Conservation (phyloP, 2,888 invertebrate species). For the Tryphoninae sp. region DNA sequence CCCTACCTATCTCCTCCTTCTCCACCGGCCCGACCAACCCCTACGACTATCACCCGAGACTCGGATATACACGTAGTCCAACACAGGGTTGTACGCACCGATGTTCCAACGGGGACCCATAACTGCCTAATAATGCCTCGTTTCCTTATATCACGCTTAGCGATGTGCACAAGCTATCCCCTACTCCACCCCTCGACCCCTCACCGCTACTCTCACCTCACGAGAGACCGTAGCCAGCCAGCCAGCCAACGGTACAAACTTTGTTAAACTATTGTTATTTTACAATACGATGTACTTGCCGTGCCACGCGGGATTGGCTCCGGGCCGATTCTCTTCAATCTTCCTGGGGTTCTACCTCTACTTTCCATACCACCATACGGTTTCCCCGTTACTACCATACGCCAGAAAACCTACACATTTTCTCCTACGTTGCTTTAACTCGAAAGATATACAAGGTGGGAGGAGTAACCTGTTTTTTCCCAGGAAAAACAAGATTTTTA, state of each 20-base stretch:
- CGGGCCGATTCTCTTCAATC: slow-evolving; percentile 53
- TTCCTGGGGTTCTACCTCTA: slow-evolving; percentile 8
- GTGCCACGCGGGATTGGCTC: slow-evolving; percentile 46
- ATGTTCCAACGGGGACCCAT: slow-evolving; percentile 77
- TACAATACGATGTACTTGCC: slow-evolving; percentile 55
- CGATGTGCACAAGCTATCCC: slow-evolving; percentile 19
- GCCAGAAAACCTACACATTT: not conserved
- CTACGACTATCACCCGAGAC: slow-evolving; percentile 35
- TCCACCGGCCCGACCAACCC: not conserved
- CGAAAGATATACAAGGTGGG: not conserved
- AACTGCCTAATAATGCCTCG: slow-evolving; percentile 78
- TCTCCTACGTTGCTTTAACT: not conserved
- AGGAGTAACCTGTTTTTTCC: slow-evolving; percentile 8
- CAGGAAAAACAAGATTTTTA: slow-evolving; percentile 6
- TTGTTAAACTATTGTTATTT: slow-evolving; percentile 63
- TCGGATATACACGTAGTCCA: slow-evolving; percentile 40
- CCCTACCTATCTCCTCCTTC: not conserved
- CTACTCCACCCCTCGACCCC: slow-evolving; percentile 46
- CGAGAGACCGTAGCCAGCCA: slow-evolving; percentile 22
- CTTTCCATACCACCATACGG: slow-evolving; percentile 3
- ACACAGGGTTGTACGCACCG: slow-evolving; percentile 63
- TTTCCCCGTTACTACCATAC: not conserved
- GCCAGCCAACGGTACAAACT: slow-evolving; percentile 45
- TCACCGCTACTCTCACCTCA: slow-evolving; percentile 22
- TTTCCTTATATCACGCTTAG: slow-evolving; percentile 75